Percentiles rank a stretch among this genome's conserved stretches.
phyloP scores from a whole-genome alignment of 2,113 vertebrate genomes.

The Etheostoma cragini region DNA sequence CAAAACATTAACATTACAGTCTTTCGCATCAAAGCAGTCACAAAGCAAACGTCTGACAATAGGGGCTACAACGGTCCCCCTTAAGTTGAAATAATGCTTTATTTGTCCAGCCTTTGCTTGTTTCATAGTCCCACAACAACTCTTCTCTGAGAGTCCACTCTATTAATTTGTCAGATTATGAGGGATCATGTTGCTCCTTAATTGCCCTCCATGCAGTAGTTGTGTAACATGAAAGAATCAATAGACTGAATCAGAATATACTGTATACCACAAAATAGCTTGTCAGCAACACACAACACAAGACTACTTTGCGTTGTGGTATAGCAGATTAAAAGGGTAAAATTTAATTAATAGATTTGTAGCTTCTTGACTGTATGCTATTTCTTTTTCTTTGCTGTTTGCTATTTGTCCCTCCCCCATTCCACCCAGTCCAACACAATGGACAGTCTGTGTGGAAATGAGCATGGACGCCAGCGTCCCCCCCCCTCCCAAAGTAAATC shows the following conservation, averaged over 20 bases:
- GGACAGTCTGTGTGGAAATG: conserved; percentile 76
- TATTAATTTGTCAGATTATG: conserved; percentile 40
- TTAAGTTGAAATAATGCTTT: conserved; percentile 9
- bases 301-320: conserved; percentile 1
- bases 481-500: conserved; percentile 92
- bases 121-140: conserved; percentile 6
- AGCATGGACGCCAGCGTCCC: conserved; percentile 81
- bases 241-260: conserved; percentile 42
- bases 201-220: conserved; percentile 4
- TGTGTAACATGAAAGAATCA: conserved; percentile 30
- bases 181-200: conserved; percentile 14
- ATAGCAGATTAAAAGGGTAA: conserved; percentile 43
- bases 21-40: background rate
- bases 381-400: background rate
- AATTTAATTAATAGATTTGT: conserved; percentile 49
- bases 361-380: background rate
- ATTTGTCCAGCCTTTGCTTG: background rate
- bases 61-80: background rate
- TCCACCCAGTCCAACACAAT: conserved; percentile 51
- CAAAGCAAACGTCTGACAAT: conserved; percentile 15
- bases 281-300: conserved; percentile 1
- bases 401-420: conserved; percentile 18
- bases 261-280: conserved; percentile 24
- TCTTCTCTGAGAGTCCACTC: conserved; percentile 5
- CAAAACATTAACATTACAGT: conserved; percentile 21